Conservation (phyloP, 1,140 invertebrate species). For the Procambarus clarkii region DNA sequence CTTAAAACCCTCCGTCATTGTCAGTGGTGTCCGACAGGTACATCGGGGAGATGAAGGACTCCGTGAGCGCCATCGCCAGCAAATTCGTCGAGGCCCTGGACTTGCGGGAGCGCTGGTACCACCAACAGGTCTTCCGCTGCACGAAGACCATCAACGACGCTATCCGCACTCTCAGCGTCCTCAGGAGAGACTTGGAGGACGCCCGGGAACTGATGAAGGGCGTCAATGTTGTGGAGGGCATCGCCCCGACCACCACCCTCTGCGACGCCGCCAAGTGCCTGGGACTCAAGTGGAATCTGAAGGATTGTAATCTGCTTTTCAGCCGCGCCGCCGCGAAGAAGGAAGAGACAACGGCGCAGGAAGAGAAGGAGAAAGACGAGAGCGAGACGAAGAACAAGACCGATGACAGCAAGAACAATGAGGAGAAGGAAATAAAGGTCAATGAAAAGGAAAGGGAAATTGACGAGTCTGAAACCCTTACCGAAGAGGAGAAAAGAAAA, state of each 20-base stretch:
- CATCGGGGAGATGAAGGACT: conserved; percentile 63
- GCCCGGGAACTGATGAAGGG: conserved; percentile 69
- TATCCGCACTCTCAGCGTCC: conserved; percentile 55
- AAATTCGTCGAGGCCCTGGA: conserved; percentile 70
- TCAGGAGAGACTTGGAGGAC: conserved; percentile 67
- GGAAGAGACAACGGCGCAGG: conserved; percentile 28
- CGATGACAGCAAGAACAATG: neutral
- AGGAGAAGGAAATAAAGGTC: conserved; percentile 16
- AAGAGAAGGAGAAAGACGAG: conserved; percentile 28
- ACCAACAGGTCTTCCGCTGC: conserved; percentile 35
- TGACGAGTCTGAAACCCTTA: conserved; percentile 17
- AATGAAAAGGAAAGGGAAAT: conserved; percentile 15
- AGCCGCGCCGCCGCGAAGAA: neutral
- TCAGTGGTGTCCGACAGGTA: conserved; percentile 18
- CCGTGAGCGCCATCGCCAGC: conserved; percentile 47
- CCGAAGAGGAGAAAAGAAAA: conserved; percentile 48
- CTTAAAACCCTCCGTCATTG: too few relatives aligned
- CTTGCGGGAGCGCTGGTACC: conserved; percentile 49
- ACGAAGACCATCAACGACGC: conserved; percentile 57
- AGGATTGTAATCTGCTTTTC: conserved; percentile 54
- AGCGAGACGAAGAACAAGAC: neutral
- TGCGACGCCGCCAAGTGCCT: conserved; percentile 69
- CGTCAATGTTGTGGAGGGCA: conserved; percentile 65
- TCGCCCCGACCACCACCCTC: conserved; percentile 56
- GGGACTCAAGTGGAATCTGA: conserved; percentile 70